Evolutionary conservation across 2,888 invertebrate species (phyloP), one percentile per base, ranked within the genome.

Genomic region (Scaptomyza parva): DNA sequence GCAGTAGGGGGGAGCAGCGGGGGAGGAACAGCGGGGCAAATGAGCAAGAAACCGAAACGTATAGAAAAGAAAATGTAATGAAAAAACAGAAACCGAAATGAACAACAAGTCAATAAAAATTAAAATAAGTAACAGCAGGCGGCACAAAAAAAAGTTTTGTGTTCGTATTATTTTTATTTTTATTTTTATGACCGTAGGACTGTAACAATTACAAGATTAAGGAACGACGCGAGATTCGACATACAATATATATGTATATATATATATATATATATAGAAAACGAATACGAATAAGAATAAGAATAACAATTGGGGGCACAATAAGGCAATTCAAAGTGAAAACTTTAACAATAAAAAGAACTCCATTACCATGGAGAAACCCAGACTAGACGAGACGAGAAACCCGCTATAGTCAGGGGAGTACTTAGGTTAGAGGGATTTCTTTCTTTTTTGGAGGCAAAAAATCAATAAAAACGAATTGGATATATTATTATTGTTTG

Each of bases 71-170:
- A 17, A n/a, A 37, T n/a, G n/a, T n/a, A n/a, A n/a, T n/a, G 30
- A 14, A 20, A 37, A 43, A 37, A 43, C n/a, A n/a, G n/a, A n/a
- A n/a, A n/a, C n/a, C n/a, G 18, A 60, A 52, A 14, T 33, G 44
- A 30, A 20, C 79, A 65, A 64, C 71, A 67, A 85, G 72, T 70
- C 85, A 78, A 80, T 81, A 81, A 85, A 81, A 81, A 77, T 83
- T 77, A 77, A 86, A 83, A 86, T 81, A 76, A 69, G 75, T 65
- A 78, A 59, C 75, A 81, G 78, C 78, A 75, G 82, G 78, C 69
- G 68, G 65, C 71, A 62, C 35, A 62, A 66, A 85, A 81, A 62
- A 66, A 85, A 81, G 72, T 71, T 40, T 18, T 8, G 9, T 39
- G 22, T 24, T 24, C 2, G 4, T 24, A 3, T 3, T 37, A 1